Base-by-base conservation (phyloP, 2,797 vertebrate genomes). In the Hyperoplus immaculatus region DNA sequence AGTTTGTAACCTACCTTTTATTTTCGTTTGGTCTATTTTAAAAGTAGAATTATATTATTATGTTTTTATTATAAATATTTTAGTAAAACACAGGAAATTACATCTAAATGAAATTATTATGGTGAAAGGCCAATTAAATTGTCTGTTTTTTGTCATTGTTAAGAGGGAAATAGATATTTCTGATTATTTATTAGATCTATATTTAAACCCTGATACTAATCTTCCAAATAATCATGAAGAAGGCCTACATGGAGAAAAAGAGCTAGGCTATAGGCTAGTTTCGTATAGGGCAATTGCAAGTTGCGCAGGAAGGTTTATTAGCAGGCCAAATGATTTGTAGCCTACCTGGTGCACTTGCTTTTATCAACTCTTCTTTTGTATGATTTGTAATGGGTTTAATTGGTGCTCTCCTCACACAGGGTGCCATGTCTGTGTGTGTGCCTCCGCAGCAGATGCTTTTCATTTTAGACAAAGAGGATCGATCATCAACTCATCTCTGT, bases 401-500 rank as follows among this genome's bases (percentile, higher is more conserved):
- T 18, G 4, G 15, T 46, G 46, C 16, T 46, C 54, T 50, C 12
- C 21, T 71, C 38, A 42, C 46, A 61, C 53, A 45, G 39, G 55
- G 54, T 71, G 16, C 57, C 69, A 42, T 70, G 57, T 69, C 70
- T 73, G 70, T 72, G 56, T 58, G 58, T 69, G 36, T 75, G 49
- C 57, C 66, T 21, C 53, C 77, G 80, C 14, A 36, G 68, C 64
- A 69, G 45, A 65, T 76, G 56, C 58, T 6, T 58, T 74, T 15
- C 49, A 59, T 82, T 36, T 69, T 21, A 54, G 54, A 75, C 54
- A 53, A 54, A 55, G 4, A 51, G 36, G 47, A 87, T 84, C 63
- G 54, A 88, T 90, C 76, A 75, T 72, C 58, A 29, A 74, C 68
- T 80, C 80, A 72, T 86, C 77, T 77, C 84, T 86, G 81, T 69